phyloP scores from a whole-genome alignment of 2,113 vertebrate genomes.

The Tringa solitaria region DNA sequence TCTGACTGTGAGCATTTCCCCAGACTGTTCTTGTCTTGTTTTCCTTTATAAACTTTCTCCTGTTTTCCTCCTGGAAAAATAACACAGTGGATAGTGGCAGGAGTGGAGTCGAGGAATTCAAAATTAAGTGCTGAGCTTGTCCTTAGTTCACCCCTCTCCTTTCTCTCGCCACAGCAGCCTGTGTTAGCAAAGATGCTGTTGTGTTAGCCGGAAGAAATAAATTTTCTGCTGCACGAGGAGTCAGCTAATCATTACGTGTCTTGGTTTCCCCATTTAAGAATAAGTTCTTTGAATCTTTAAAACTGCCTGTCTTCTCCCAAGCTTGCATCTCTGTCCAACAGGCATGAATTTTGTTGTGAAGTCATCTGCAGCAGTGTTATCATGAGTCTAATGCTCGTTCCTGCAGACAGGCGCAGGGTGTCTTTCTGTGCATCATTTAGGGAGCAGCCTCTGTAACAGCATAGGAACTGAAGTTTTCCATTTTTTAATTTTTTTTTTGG shows the following conservation, averaged over 20 bases:
- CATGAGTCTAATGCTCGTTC: accelerated
- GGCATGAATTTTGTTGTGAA: not conserved
- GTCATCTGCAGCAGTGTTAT: not conserved
- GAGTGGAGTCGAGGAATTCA: not conserved
- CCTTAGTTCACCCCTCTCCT: not conserved
- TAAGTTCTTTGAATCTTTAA: not conserved
- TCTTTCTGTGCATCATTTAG: not conserved
- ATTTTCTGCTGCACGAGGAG: not conserved
- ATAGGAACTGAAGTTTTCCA: not conserved
- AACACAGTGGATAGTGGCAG: not conserved
- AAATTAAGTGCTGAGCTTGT: not conserved
- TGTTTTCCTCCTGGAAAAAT: not conserved
- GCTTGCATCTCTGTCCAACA: not conserved
- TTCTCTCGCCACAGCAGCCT: accelerated
- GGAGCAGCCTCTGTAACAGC: not conserved
- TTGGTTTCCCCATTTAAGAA: not conserved
- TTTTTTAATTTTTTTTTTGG: not conserved
- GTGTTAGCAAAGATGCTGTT: not conserved
- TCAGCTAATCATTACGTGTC: not conserved
- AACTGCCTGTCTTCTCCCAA: not conserved
- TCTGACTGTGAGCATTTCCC: not conserved
- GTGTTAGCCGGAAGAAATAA: not conserved
- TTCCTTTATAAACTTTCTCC: not conserved
- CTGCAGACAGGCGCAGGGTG: not conserved
- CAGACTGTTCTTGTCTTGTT: not conserved